phyloP scores from a whole-genome alignment of 2,797 vertebrate species.

The Toxotes lorentzi region DNA sequence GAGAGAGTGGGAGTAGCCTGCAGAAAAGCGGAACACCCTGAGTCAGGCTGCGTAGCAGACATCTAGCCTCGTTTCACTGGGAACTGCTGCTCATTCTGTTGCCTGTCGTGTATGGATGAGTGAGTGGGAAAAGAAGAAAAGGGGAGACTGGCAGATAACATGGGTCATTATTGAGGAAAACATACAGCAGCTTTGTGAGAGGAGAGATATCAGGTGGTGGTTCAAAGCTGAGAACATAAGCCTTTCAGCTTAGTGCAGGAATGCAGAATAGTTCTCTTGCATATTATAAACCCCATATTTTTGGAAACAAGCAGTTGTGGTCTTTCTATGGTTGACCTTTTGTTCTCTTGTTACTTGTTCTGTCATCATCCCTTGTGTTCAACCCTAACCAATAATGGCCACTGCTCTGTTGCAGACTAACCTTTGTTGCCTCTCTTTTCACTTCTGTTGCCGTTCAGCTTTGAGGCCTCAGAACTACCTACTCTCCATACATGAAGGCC shows the following conservation, averaged over 20 bases:
- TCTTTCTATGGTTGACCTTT: conserved; percentile 44
- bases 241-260: not conserved
- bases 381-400: conserved; percentile 17
- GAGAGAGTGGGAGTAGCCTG: conserved; percentile 57
- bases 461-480: conserved; percentile 57
- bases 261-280: not conserved
- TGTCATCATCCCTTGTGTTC: conserved; percentile 46
- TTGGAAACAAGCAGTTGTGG: not conserved
- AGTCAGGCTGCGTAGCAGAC: conserved; percentile 61
- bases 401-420: conserved; percentile 16
- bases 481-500: conserved; percentile 34
- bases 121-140: conserved; percentile 45
- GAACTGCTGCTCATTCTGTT: conserved; percentile 49
- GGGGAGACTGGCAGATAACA: conserved; percentile 23
- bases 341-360: conserved; percentile 41
- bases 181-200: conserved; percentile 13
- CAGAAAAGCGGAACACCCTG: conserved; percentile 64
- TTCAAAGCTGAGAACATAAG: not conserved
- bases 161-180: conserved; percentile 34
- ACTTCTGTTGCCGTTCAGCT: conserved; percentile 47
- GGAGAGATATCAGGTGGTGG: conserved; percentile 2
- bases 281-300: conserved; percentile 2
- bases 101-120: conserved; percentile 39
- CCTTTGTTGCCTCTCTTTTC: conserved; percentile 60
- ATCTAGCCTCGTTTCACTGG: conserved; percentile 50